Percentiles rank a stretch among this genome's conserved stretches.
phyloP scores from a whole-genome alignment of 2,888 invertebrate genomes.

The Loripinus fragilis region DNA sequence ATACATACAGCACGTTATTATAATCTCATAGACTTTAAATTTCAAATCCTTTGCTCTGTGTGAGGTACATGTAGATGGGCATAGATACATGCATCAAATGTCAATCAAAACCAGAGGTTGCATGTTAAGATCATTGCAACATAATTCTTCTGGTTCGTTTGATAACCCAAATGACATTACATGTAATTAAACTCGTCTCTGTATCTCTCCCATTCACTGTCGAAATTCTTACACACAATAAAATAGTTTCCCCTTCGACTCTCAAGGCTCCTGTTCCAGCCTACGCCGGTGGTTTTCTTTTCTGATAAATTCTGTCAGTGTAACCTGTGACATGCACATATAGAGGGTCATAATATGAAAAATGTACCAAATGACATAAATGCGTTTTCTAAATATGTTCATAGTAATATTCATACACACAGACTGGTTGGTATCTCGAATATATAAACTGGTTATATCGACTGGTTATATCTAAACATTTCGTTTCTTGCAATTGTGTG shows the following conservation, averaged over 20 bases:
- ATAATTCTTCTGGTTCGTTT: neutral
- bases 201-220: neutral
- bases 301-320: neutral
- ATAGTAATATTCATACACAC: no score
- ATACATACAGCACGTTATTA: no score
- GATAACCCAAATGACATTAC: conserved; percentile 7
- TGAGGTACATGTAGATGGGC: neutral
- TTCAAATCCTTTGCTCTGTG: no score
- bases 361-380: no score
- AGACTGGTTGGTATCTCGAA: no score
- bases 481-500: no score
- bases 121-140: neutral
- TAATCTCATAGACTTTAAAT: no score
- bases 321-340: no score
- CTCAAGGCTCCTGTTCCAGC: neutral
- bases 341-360: no score
- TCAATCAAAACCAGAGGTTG: neutral
- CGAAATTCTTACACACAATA: conserved; percentile 7
- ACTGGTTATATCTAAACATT: no score
- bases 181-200: conserved; percentile 1
- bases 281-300: neutral
- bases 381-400: no score
- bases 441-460: no score
- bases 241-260: neutral
- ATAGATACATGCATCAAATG: neutral